Evolutionary conservation across 2,113 vertebrate species (phyloP).

Genomic region (Mesembrinibis cayennensis): DNA sequence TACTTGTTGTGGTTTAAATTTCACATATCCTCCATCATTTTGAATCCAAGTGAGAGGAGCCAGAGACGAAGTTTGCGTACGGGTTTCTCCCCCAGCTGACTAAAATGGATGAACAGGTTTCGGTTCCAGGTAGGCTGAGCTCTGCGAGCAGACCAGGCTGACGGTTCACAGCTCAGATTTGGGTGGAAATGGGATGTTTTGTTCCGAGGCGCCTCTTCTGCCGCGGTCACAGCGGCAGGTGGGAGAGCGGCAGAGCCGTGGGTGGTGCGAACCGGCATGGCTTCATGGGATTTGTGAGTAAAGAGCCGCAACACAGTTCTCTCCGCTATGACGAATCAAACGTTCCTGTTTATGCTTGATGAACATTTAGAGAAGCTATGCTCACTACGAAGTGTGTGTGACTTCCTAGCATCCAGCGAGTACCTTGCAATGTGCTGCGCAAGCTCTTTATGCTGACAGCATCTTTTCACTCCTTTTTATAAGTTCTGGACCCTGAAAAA

Average conservation of each 20-base stretch:
- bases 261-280: neutral
- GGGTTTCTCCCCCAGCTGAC: neutral
- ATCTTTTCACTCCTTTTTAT: slow-evolving; percentile 6
- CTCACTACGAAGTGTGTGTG: neutral
- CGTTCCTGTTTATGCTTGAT: neutral
- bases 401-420: too few relatives aligned
- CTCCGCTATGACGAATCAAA: neutral
- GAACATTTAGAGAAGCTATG: rapidly evolving
- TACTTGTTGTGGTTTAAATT: neutral
- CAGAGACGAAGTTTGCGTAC: rapidly evolving
- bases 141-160: neutral
- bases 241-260: neutral
- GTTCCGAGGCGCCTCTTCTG: neutral
- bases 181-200: rapidly evolving
- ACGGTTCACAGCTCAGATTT: neutral
- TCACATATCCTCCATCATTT: neutral
- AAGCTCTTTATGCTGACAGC: neutral
- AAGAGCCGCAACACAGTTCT: neutral
- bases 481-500: slow-evolving; percentile 16
- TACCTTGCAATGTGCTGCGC: rapidly evolving
- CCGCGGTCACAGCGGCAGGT: neutral
- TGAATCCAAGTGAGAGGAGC: neutral
- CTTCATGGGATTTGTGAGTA: neutral
- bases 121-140: neutral
- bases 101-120: rapidly evolving